Evolutionary conservation across 1,140 invertebrate genomes (phyloP).

Genomic region (Lycorma delicatula): DNA sequence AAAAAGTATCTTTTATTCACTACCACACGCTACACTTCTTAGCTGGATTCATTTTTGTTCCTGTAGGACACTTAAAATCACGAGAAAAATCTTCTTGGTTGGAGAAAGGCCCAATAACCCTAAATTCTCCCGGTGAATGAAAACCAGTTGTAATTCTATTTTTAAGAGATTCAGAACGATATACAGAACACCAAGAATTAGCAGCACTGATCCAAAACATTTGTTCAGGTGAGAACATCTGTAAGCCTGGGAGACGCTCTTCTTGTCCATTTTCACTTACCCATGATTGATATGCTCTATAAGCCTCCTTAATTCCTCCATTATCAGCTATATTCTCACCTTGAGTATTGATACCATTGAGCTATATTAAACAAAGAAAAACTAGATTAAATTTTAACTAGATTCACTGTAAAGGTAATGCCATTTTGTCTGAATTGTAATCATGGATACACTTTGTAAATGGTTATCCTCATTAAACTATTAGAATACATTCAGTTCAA

Average conservation of each 20-base stretch:
- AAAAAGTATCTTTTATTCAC: too few relatives aligned
- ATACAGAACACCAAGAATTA: constrained; percentile 56
- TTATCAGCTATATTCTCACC: constrained; percentile 92
- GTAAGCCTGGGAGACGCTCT: constrained; percentile 50
- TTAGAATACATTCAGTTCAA: too few relatives aligned
- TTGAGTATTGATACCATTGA: constrained; percentile 81
- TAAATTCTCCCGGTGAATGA: constrained; percentile 70
- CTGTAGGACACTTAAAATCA: constrained; percentile 79
- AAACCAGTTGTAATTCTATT: constrained; percentile 41
- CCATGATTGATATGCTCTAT: constrained; percentile 70
- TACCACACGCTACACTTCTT: constrained; percentile 80
- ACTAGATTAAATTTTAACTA: too few relatives aligned
- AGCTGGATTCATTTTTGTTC: constrained; percentile 76
- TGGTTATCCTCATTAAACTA: too few relatives aligned
- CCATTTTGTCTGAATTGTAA: too few relatives aligned
- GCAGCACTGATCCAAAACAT: constrained; percentile 69
- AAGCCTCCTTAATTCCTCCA: constrained; percentile 80
- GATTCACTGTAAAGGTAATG: too few relatives aligned
- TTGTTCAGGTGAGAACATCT: constrained; percentile 51
- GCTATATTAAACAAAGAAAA: too few relatives aligned
- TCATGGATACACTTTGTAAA: too few relatives aligned
- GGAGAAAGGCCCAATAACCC: constrained; percentile 79
- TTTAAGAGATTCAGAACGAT: constrained; percentile 42
- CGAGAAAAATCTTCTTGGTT: constrained; percentile 81
- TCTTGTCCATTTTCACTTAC: constrained; percentile 52